phyloP scores from a whole-genome alignment of 2,113 vertebrate species.

The Neoarius graeffei region DNA sequence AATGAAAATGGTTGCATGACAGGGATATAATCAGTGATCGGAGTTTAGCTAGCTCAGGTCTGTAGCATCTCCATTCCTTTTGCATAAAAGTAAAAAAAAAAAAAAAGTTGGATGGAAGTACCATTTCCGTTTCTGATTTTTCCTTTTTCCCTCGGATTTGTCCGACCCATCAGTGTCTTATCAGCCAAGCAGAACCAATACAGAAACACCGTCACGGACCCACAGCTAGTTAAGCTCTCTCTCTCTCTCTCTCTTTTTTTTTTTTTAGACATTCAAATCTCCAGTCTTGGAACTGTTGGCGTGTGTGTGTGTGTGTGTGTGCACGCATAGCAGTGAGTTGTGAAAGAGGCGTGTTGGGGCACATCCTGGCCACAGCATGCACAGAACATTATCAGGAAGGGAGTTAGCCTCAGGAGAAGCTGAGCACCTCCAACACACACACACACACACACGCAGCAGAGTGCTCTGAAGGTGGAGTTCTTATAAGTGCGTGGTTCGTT shows the following conservation, averaged over 20 bases:
- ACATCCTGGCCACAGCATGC: slow-evolving; percentile 47
- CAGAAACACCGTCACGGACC: slow-evolving; percentile 35
- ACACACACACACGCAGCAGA: slow-evolving; percentile 29
- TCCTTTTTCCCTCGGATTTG: background rate
- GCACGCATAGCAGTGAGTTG: slow-evolving; percentile 46
- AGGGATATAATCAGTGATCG: background rate
- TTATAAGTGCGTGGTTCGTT: slow-evolving; percentile 23
- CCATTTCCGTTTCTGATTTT: slow-evolving; percentile 6
- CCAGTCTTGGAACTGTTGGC: slow-evolving; percentile 40
- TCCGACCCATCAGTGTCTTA: slow-evolving; percentile 37
- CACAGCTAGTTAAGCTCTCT: slow-evolving; percentile 33
- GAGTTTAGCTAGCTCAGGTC: background rate
- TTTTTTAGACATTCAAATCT: slow-evolving; percentile 42
- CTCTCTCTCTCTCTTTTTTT: slow-evolving; percentile 3
- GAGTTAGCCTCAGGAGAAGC: slow-evolving; percentile 38
- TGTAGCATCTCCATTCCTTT: background rate
- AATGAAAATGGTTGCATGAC: background rate
- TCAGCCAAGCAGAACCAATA: slow-evolving; percentile 40
- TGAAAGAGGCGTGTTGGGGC: slow-evolving; percentile 55
- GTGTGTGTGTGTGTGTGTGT: slow-evolving; percentile 34
- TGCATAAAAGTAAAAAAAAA: background rate
- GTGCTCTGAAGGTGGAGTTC: slow-evolving; percentile 32
- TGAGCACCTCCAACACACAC: slow-evolving; percentile 28
- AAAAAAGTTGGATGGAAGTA: background rate
- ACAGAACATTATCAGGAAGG: slow-evolving; percentile 45